Conservation (phyloP, 2,888 invertebrate species). For the Halictus quadricinctus region DNA sequence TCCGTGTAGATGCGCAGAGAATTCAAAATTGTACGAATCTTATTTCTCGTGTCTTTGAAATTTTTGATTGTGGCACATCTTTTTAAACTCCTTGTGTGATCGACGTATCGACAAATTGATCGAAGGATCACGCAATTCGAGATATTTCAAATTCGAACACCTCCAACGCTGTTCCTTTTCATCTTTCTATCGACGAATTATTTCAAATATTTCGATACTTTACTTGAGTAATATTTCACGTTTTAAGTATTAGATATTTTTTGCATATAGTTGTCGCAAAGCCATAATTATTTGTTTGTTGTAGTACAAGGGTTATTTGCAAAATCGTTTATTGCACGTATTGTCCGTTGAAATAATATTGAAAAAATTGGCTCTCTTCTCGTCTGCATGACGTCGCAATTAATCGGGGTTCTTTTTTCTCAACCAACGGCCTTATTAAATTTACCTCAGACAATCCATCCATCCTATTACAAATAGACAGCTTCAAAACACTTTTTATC, state of each 20-base stretch:
- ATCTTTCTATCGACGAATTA: not conserved
- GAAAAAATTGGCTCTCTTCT: constrained; percentile 14
- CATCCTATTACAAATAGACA: constrained; percentile 65
- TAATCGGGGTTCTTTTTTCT: constrained; percentile 27
- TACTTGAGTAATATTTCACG: constrained; percentile 7
- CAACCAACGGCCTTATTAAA: constrained; percentile 22
- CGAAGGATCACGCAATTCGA: not conserved
- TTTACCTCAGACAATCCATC: constrained; percentile 32
- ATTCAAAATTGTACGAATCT: not conserved
- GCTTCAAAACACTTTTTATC: constrained; percentile 76
- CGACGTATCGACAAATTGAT: not conserved
- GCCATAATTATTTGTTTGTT: constrained; percentile 26
- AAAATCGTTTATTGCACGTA: constrained; percentile 57
- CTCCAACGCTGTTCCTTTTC: not conserved
- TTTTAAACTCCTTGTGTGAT: not conserved
- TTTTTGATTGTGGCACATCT: not conserved
- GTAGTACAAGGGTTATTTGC: constrained; percentile 20
- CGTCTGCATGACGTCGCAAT: constrained; percentile 4
- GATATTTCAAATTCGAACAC: not conserved
- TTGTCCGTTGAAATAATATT: constrained; percentile 45
- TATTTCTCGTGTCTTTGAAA: not conserved
- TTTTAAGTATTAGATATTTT: constrained; percentile 14
- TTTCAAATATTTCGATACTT: constrained; percentile 18
- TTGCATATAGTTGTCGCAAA: constrained; percentile 21
- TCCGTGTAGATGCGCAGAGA: too few species aligned